Evolutionary conservation across 2,797 vertebrate genomes (phyloP).

Genomic region (Anomalospiza imberbis): DNA sequence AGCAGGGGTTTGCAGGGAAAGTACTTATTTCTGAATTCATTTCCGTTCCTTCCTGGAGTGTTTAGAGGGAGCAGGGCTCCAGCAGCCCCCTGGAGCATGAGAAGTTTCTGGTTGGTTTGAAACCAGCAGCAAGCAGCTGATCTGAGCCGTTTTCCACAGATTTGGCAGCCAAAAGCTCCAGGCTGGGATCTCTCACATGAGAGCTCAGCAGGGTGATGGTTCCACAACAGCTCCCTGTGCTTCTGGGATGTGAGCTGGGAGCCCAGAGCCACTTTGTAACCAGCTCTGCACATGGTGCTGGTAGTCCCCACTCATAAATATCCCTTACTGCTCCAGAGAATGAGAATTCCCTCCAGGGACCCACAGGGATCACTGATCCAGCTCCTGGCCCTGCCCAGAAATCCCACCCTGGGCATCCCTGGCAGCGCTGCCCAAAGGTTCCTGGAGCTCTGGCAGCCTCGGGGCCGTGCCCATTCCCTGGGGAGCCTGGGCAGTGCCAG

Average conservation of each 20-base stretch:
- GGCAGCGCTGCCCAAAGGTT: accelerated
- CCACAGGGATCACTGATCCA: neutral
- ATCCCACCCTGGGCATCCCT: neutral
- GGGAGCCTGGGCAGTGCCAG: neutral
- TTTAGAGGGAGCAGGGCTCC: neutral
- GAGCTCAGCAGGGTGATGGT: neutral
- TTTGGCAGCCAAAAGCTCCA: neutral
- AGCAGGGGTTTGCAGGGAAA: neutral
- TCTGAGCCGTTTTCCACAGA: neutral
- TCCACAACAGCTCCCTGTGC: neutral
- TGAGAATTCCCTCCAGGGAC: neutral
- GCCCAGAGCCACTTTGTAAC: neutral
- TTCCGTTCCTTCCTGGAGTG: neutral
- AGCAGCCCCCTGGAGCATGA: neutral
- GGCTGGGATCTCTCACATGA: neutral
- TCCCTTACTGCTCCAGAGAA: neutral
- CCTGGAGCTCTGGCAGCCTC: neutral
- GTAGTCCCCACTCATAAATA: accelerated
- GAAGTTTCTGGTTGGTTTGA: neutral
- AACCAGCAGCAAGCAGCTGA: neutral
- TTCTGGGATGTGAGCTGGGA: neutral
- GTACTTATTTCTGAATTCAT: conserved; percentile 10
- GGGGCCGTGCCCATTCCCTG: neutral
- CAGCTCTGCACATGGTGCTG: neutral
- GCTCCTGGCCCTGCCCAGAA: neutral